Evolutionary conservation across 2,888 invertebrate genomes (phyloP).

Genomic region (Plagiodera versicolora): DNA sequence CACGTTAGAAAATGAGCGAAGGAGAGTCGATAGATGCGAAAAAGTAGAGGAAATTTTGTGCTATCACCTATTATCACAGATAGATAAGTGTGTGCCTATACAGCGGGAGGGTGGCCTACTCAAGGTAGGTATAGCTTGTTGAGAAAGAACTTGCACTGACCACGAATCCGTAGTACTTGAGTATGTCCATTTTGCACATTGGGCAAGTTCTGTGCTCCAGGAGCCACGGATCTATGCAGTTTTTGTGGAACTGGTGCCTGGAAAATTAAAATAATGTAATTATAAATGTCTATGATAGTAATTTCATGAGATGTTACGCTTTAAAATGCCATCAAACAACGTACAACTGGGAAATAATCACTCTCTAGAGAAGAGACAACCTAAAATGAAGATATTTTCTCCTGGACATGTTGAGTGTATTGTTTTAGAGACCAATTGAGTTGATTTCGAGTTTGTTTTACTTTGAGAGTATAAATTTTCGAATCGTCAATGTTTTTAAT

Average conservation of each 20-base stretch:
- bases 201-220: conserved; percentile 94
- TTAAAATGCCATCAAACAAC: no score
- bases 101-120: conserved; percentile 20
- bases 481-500: no score
- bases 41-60: conserved; percentile 37
- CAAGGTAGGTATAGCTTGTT: conserved; percentile 42
- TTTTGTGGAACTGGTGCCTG: conserved; percentile 95
- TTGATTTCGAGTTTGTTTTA: no score
- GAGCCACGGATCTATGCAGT: conserved; percentile 95
- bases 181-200: conserved; percentile 96
- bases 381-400: no score
- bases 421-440: no score
- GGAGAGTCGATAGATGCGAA: conserved; percentile 14
- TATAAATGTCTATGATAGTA: no score
- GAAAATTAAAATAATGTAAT: conserved; percentile 42
- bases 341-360: no score
- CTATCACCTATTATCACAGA: conserved; percentile 40
- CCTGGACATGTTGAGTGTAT: no score
- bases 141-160: conserved; percentile 62
- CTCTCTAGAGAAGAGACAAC: no score
- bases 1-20: conserved; percentile 36
- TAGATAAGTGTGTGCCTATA: conserved; percentile 25
- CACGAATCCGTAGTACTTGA: conserved; percentile 86
- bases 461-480: no score
- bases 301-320: no score